These are phyloP conservation scores for Rosalia funebris DNA, from an alignment of 2,888 invertebrate genomes.

Conservation along the genomic window DNA sequence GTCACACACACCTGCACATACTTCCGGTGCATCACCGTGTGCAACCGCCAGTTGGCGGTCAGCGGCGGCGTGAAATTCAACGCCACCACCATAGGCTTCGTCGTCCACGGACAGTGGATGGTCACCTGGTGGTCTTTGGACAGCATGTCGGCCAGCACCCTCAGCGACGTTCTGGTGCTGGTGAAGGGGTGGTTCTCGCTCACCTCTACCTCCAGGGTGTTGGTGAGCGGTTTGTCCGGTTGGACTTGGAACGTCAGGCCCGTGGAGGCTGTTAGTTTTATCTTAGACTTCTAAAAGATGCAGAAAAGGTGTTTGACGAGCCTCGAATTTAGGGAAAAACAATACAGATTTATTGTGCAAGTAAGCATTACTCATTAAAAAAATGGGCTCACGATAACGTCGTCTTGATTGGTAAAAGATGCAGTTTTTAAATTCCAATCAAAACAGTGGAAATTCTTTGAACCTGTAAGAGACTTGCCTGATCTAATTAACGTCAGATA, in stretches of 20 bases:
- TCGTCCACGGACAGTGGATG: slow-evolving; percentile 82
- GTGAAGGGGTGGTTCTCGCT: slow-evolving; percentile 56
- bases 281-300: slow-evolving; percentile 48
- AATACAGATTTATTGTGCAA: too few relatives aligned
- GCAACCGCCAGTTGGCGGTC: slow-evolving; percentile 80
- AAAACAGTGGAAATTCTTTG: too few relatives aligned
- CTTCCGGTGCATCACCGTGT: slow-evolving; percentile 86
- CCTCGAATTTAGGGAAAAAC: too few relatives aligned
- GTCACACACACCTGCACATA: slow-evolving; percentile 82
- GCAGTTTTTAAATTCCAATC: too few relatives aligned
- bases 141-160: slow-evolving; percentile 78
- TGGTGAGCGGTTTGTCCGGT: slow-evolving; percentile 59
- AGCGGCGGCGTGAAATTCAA: slow-evolving; percentile 88
- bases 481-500: too few relatives aligned
- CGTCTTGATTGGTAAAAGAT: too few relatives aligned
- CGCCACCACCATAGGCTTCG: slow-evolving; percentile 76
- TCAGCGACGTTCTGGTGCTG: slow-evolving; percentile 62
- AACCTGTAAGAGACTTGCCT: too few relatives aligned
- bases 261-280: slow-evolving; percentile 74
- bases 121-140: slow-evolving; percentile 70
- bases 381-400: too few relatives aligned
- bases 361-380: too few relatives aligned
- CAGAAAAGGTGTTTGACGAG: too few relatives aligned
- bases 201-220: slow-evolving; percentile 65
- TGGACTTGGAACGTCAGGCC: slow-evolving; percentile 71